Base-by-base conservation (phyloP, 2,888 invertebrate genomes). In the Tortricodes alternella region DNA sequence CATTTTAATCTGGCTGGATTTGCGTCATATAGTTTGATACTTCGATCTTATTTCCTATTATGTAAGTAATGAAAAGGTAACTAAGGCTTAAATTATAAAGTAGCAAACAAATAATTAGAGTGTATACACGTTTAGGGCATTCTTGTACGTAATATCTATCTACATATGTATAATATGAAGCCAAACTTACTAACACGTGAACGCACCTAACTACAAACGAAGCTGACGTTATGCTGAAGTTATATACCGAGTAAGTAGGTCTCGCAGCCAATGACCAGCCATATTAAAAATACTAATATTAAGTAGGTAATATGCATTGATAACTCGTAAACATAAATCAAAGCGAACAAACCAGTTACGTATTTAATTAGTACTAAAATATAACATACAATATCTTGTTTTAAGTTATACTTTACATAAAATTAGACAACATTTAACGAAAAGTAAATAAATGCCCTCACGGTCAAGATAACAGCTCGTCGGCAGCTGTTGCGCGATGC, bases 401-500 rank as follows among this genome's bases (percentile, higher is more conserved):
- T 27, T 46, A 29, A 37, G 7, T 38, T 46, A 48, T 35, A 55
- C n/a, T 27, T 38, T 35, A 35, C 39, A 51, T 32, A 48, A 55
- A 41, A 66, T 63, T 59, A 71, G 62, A 73, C 69, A 74, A 74
- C 66, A 74, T 72, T n/a, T 69, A 73, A 70, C 67, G 73, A 69
- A 35, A 34, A 52, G 34, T 43, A 52, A 75, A 74, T 78, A 76
- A 80, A 70, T 79, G 72, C 66, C 85, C 89, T 89, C 89, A 90
- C 89, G 85, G 86, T 87, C 80, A 88, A 86, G 82, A 82, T 83
- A 84, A 83, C 67, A 75, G 80, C 83, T 78, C 79, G 79, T 73
- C 75, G 80, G 80, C 88, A 87, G 88, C 83, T 85, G 87, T 83
- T 85, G 85, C 80, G 79, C 76, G 79, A 66, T 71, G 79, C 74